Base-by-base conservation (phyloP, 2,888 invertebrate species). In the Eupithecia subumbrata region DNA sequence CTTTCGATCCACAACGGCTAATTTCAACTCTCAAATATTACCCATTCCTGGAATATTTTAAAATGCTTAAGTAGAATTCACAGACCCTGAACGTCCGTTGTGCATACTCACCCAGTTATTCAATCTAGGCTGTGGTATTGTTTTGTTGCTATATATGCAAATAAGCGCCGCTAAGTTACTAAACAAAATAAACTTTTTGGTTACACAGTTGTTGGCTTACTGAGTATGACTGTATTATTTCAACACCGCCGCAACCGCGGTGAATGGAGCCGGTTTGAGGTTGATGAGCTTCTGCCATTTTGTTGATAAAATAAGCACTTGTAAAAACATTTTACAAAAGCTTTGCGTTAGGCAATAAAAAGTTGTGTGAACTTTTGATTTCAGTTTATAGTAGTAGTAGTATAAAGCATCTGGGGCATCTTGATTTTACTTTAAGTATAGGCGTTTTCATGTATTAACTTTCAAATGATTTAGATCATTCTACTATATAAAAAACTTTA, bases 171-270 rank as follows among this genome's bases (percentile, higher is more conserved):
- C 87, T 87, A 88, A 91, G 89, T 92, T 92, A 76, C 86, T 82
- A 89, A 91, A 92, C 90, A 92, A 92, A 82, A 92, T 90, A 91
- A 89, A 91, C 89, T 91, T 91, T 91, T 90, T 87, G 88, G 85
- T 85, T 85, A 86, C 86, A 86, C 82, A 80, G 82, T 83, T 85
- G 85, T 84, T 82, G 83, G 83, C 83, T 84, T 86, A 85, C 86
- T 84, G 82, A 77, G 78, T 84, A 85, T 81, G 84, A 82, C 81
- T 86, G 83, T 82, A 82, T 84, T 85, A 84, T 83, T 83, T 85
- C 81, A 84, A 86, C 85, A 82, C 37, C 84, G 69, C 71, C 76
- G 76, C 82, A 79, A 80, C 60, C 80, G 80, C 66, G 74, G 73
- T 69, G 72, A 73, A 74, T 64, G 69, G 78, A 82, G 78, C 78